phyloP scores from a whole-genome alignment of 2,888 invertebrate species.

The Drosophila mulleri region DNA sequence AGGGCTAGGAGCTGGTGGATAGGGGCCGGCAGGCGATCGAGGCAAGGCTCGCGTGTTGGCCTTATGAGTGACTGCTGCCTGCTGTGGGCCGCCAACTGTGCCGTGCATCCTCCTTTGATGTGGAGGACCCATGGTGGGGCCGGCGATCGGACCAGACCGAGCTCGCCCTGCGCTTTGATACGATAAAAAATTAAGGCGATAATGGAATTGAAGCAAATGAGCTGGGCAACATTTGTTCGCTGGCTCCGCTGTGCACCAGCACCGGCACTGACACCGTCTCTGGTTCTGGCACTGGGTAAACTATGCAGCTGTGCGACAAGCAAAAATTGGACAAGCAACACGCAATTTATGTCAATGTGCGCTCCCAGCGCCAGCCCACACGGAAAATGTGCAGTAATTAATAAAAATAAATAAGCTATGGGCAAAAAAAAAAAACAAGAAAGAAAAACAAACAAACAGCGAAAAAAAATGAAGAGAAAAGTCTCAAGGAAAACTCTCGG shows the following conservation, averaged over 20 bases:
- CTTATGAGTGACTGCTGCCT: constrained; percentile 78
- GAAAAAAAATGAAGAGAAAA: constrained; percentile 14
- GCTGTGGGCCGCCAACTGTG: constrained; percentile 79
- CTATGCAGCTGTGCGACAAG: constrained; percentile 81
- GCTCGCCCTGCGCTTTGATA: constrained; percentile 77
- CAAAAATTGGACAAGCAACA: constrained; percentile 81
- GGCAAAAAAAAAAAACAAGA: constrained; percentile 29
- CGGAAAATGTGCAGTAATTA: constrained; percentile 78
- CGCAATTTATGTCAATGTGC: constrained; percentile 82
- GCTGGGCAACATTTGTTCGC: constrained; percentile 80
- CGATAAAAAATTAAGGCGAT: constrained; percentile 85
- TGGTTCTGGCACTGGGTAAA: constrained; percentile 14
- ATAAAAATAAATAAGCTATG: constrained; percentile 62
- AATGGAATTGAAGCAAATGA: constrained; percentile 85
- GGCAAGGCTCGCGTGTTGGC: constrained; percentile 70
- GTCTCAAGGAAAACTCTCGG: constrained; percentile 52
- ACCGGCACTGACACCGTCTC: constrained; percentile 1
- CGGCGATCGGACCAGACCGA: constrained; percentile 30
- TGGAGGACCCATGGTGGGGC: constrained; percentile 71
- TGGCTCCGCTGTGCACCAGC: constrained; percentile 28
- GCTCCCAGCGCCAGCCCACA: constrained; percentile 74
- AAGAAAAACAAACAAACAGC: neutral
- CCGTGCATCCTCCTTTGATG: constrained; percentile 84
- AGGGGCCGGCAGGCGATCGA: constrained; percentile 38
- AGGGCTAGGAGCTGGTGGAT: neutral